phyloP scores from a whole-genome alignment of 2,888 invertebrate species.

The Pachymerium ferrugineum region DNA sequence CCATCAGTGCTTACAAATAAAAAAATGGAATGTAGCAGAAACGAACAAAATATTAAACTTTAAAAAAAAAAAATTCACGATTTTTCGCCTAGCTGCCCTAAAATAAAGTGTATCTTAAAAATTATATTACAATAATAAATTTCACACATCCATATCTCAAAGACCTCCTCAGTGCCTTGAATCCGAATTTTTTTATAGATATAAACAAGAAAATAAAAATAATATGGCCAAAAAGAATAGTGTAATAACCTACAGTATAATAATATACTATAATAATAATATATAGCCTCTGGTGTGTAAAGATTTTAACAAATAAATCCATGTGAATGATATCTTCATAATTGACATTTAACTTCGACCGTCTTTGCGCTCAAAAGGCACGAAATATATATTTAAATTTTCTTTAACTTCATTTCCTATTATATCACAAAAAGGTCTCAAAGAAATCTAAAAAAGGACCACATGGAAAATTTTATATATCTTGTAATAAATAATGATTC shows the following conservation, averaged over 20 bases:
- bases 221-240: not conserved
- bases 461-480: not conserved
- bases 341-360: not conserved
- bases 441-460: not conserved
- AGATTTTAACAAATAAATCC: constrained; percentile 13
- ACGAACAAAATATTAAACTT: not conserved
- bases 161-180: constrained; percentile 19
- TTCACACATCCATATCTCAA: not conserved
- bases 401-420: not conserved
- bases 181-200: not conserved
- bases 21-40: not conserved
- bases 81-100: constrained; percentile 6
- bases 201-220: not conserved
- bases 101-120: not conserved
- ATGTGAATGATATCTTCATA: not conserved
- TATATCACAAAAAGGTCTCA: constrained; percentile 19
- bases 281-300: constrained; percentile 21
- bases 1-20: too few species aligned
- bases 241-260: not conserved
- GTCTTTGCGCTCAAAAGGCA: not conserved
- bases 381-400: not conserved
- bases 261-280: constrained; percentile 19
- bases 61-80: not conserved
- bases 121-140: constrained; percentile 15
- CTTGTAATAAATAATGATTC: constrained; percentile 7